phyloP scores from a whole-genome alignment of 2,888 invertebrate genomes.

The Torymus auratus region DNA sequence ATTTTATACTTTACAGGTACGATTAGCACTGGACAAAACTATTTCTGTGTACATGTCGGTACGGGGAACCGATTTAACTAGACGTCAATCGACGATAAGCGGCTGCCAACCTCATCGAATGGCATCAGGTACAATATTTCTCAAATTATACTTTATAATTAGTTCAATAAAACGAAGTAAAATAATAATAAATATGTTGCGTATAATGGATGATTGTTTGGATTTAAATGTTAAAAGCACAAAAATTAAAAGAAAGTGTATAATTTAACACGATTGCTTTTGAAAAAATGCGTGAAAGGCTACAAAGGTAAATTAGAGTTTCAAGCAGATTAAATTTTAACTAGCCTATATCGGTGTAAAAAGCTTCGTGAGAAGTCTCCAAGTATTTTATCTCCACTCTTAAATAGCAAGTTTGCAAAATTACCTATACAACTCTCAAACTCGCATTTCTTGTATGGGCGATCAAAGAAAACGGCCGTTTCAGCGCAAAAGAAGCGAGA shows the following conservation, averaged over 20 bases:
- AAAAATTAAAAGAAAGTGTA: no score
- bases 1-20: constrained; percentile 64
- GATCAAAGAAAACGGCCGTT: neutral
- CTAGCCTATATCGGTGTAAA: no score
- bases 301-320: no score
- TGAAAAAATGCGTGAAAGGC: no score
- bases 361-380: no score
- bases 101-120: constrained; percentile 69
- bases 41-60: constrained; percentile 70
- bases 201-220: no score
- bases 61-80: constrained; percentile 67
- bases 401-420: neutral
- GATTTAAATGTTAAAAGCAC: no score
- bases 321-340: no score
- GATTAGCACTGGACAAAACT: constrained; percentile 70
- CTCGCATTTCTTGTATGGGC: neutral
- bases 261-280: no score
- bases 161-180: neutral
- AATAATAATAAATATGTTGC: no score
- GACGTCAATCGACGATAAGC: constrained; percentile 70
- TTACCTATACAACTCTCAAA: neutral
- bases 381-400: neutral
- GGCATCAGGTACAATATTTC: constrained; percentile 65
- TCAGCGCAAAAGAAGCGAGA: neutral
- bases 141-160: neutral